These are phyloP conservation scores for Aphodius sticticus DNA, from an alignment of 2,888 invertebrate species.

Conservation along the genomic window DNA sequence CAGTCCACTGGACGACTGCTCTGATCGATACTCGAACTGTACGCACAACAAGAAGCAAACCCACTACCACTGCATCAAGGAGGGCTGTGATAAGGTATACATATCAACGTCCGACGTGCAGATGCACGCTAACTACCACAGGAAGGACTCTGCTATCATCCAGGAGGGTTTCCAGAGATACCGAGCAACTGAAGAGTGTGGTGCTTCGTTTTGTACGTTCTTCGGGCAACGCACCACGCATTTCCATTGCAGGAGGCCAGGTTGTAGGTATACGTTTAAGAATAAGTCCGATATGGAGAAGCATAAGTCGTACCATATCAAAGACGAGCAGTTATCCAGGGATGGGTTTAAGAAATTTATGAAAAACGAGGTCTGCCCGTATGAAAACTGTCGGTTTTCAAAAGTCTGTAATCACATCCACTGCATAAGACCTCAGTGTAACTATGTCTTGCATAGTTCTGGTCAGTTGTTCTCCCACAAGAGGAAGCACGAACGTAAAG, in stretches of 20 bases:
- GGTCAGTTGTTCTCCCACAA: slow-evolving; percentile 97
- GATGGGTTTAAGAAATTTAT: slow-evolving; percentile 99
- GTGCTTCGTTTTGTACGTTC: slow-evolving; percentile 89
- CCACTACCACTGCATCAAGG: slow-evolving; percentile 97
- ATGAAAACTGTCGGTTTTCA: slow-evolving; percentile 91
- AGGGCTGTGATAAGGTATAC: slow-evolving; percentile 93
- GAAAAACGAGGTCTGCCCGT: slow-evolving; percentile 94
- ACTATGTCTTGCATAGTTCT: slow-evolving; percentile 95
- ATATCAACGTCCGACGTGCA: slow-evolving; percentile 99
- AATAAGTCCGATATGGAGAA: slow-evolving; percentile 99
- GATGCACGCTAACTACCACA: slow-evolving; percentile 99
- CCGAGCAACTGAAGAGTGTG: slow-evolving; percentile 95
- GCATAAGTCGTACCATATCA: slow-evolving; percentile 98
- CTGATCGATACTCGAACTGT: slow-evolving; percentile 80
- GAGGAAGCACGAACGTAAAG: slow-evolving; percentile 94
- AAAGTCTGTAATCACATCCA: slow-evolving; percentile 98
- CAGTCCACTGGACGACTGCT: slow-evolving; percentile 94
- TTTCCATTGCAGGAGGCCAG: slow-evolving; percentile 92
- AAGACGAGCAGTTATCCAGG: slow-evolving; percentile 92
- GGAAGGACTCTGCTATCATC: slow-evolving; percentile 96
- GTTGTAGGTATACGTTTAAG: slow-evolving; percentile 96
- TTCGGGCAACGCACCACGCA: slow-evolving; percentile 96
- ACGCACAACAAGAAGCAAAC: slow-evolving; percentile 94
- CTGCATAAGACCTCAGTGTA: slow-evolving; percentile 94
- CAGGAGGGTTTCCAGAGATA: slow-evolving; percentile 98